Evolutionary conservation across 2,888 invertebrate genomes (phyloP).

Genomic region (Monopis laevigella): DNA sequence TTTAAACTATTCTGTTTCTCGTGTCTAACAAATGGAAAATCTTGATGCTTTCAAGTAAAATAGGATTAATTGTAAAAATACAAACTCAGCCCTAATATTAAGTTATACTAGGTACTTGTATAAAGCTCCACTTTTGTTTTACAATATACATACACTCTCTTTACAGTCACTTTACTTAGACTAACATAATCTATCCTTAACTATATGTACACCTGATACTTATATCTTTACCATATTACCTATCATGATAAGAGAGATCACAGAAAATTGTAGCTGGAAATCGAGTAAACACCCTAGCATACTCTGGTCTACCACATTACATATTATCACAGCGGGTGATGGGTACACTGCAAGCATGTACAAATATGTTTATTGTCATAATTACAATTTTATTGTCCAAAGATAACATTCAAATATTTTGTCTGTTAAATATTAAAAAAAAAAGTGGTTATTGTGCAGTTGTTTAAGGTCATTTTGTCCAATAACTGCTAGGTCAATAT

Average conservation of each 20-base stretch:
- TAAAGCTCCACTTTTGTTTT: conserved; percentile 67
- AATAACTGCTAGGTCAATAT: no score
- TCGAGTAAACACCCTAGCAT: conserved; percentile 59
- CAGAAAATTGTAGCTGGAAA: conserved; percentile 70
- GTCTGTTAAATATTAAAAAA: neutral
- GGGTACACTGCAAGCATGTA: neutral
- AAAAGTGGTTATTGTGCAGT: neutral
- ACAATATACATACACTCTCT: conserved; percentile 62
- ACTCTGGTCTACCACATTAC: conserved; percentile 57
- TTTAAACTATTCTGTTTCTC: conserved; percentile 42
- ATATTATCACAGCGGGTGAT: conserved; percentile 58
- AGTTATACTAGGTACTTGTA: conserved; percentile 61
- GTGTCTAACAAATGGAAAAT: conserved; percentile 48
- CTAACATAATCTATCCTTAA: conserved; percentile 32
- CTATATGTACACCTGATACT: conserved; percentile 56
- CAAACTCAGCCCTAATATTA: conserved; percentile 57
- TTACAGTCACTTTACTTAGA: conserved; percentile 53
- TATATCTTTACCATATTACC: conserved; percentile 54
- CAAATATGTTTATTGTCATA: conserved; percentile 9
- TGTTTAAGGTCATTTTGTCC: no score
- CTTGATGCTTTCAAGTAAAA: conserved; percentile 39
- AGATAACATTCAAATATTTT: conserved; percentile 46
- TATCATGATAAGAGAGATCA: conserved; percentile 68
- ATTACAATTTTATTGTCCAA: conserved; percentile 30
- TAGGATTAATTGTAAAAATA: conserved; percentile 64